phyloP scores from a whole-genome alignment of 2,888 invertebrate genomes.

The Caenorhabditis uteleia region DNA sequence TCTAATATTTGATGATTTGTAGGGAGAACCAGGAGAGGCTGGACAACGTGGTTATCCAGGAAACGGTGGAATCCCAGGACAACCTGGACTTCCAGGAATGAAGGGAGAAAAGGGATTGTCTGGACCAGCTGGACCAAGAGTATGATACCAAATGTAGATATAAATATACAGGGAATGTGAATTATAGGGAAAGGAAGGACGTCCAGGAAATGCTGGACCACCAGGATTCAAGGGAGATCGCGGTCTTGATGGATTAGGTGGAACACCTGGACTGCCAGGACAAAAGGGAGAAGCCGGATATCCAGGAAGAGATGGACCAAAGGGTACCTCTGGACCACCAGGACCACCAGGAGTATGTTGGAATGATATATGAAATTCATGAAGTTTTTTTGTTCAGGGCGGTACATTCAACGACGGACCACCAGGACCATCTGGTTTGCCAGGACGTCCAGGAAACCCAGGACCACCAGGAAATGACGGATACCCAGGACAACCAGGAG shows the following conservation, averaged over 20 bases:
- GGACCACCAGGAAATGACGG: constrained; percentile 70
- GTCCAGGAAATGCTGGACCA: constrained; percentile 67
- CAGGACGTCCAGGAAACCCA: constrained; percentile 64
- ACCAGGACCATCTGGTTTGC: constrained; percentile 65
- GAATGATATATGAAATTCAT: background rate
- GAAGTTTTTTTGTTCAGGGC: constrained; percentile 42
- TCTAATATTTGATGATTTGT: constrained; percentile 18
- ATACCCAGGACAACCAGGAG: constrained; percentile 70
- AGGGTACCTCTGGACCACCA: constrained; percentile 65
- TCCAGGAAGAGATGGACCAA: constrained; percentile 63
- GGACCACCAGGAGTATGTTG: constrained; percentile 71
- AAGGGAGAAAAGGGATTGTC: constrained; percentile 71
- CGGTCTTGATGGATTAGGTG: constrained; percentile 68
- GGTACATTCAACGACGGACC: constrained; percentile 67
- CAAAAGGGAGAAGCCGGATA: constrained; percentile 70
- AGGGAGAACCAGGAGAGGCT: constrained; percentile 69
- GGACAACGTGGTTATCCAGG: constrained; percentile 68
- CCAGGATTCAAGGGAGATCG: constrained; percentile 69
- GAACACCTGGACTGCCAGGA: constrained; percentile 72
- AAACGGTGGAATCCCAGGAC: constrained; percentile 72
- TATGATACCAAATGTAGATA: constrained; percentile 67
- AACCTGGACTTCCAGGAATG: constrained; percentile 72
- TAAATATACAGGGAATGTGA: background rate
- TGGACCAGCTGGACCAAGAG: constrained; percentile 78
- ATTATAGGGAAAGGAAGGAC: constrained; percentile 68